Evolutionary conservation across 1,140 invertebrate genomes (phyloP).

Genomic region (Cyrtorhinus lividipennis): DNA sequence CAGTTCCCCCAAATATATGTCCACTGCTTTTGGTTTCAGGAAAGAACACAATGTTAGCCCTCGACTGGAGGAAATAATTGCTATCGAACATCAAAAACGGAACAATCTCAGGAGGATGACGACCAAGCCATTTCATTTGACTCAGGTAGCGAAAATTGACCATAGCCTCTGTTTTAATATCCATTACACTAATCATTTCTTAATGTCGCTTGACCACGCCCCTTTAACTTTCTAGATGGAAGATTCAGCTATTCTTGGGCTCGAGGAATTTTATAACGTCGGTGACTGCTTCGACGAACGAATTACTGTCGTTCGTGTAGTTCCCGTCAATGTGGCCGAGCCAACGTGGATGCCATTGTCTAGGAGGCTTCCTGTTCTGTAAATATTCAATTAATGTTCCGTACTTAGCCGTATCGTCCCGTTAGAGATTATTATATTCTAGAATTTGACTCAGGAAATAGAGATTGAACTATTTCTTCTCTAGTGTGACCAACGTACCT

Average conservation of each 20-base stretch:
- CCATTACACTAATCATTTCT: not conserved
- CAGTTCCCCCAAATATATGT: too few species aligned
- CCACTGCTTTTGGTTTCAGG: too few species aligned
- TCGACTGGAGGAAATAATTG: constrained; percentile 39
- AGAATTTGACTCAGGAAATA: too few species aligned
- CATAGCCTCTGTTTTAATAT: not conserved
- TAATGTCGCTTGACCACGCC: not conserved
- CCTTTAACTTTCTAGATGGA: constrained; percentile 39
- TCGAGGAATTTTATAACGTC: constrained; percentile 46
- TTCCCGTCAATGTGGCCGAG: constrained; percentile 15
- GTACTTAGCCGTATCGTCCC: too few species aligned
- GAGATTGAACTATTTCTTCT: too few species aligned
- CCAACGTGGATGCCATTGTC: constrained; percentile 20
- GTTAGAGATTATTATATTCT: too few species aligned
- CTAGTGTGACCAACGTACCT: too few species aligned
- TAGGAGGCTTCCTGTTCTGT: constrained; percentile 1
- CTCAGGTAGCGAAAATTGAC: constrained; percentile 34
- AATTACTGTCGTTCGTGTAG: constrained; percentile 43
- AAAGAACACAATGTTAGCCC: too few species aligned
- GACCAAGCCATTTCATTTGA: constrained; percentile 44
- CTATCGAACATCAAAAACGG: constrained; percentile 42
- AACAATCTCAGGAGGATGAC: constrained; percentile 42
- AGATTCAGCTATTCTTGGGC: constrained; percentile 55
- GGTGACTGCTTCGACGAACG: constrained; percentile 42
- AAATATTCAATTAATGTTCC: too few species aligned